phyloP scores from a whole-genome alignment of 2,113 vertebrate species.

The Physeter macrocephalus region DNA sequence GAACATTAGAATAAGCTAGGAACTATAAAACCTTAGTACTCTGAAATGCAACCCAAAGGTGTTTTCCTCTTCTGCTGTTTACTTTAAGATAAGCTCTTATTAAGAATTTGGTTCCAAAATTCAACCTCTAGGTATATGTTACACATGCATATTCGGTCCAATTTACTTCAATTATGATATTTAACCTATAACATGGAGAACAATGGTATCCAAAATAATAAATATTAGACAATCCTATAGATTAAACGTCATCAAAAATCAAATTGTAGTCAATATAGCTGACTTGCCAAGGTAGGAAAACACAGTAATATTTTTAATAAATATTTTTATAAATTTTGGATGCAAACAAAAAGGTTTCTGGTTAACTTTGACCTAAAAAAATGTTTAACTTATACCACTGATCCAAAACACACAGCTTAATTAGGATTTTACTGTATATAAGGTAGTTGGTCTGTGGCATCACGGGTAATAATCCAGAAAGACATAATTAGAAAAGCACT shows the following conservation, averaged over 20 bases:
- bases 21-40: background rate
- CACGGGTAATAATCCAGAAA: background rate
- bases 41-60: background rate
- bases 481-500: constrained; percentile 4
- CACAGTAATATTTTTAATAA: background rate
- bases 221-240: background rate
- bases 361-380: constrained; percentile 18
- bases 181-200: background rate
- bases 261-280: constrained; percentile 21
- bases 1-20: background rate
- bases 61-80: background rate
- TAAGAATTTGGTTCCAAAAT: constrained; percentile 5
- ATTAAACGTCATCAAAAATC: background rate
- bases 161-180: background rate
- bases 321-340: constrained; percentile 21
- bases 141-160: background rate
- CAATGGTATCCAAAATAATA: background rate
- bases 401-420: background rate
- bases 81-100: background rate
- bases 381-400: background rate
- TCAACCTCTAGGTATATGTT: background rate
- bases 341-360: background rate
- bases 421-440: background rate
- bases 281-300: constrained; percentile 9
- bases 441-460: background rate